Evolutionary conservation across 2,113 vertebrate genomes (phyloP), one percentile per base, ranked within the genome.

Genomic region (Scalopus aquaticus): DNA sequence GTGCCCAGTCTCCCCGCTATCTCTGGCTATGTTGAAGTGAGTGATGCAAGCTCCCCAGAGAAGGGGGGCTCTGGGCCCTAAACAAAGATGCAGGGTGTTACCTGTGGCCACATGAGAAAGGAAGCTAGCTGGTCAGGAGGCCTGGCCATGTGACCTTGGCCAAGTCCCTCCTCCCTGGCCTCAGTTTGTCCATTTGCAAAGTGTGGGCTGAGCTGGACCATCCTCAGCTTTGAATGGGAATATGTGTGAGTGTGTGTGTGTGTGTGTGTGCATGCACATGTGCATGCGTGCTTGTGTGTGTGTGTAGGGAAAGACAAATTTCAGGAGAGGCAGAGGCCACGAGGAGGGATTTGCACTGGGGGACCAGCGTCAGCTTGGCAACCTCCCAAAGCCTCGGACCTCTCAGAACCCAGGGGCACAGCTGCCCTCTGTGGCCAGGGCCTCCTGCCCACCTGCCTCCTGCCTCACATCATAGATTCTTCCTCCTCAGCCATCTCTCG

Each of bases 401-500:
- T 69, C 69, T 67, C 42, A 39, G 67, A 73, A 78, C 54, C 73
- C 73, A 39, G 49, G 17, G 70, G 80, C 19, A 17, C 1, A 0
- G 46, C 82, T 35, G 19, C 32, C 56, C 16, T 28, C 12, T 20
- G 51, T 12, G 30, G 70, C 56, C 0, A 8, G 39, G 49, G 49
- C 78, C 82, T 67, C 51, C 78, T 1, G 35, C 35, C 89, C 30
- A 0, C 30, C 46, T 0, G 0, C 42, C 30, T n/a, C 72, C 17
- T 1, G 32, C 54, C 86, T 99, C 97, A 99, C 96, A 98, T 99
- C 97, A 98, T 98, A 69, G 98, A 98, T 58, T 98, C 98, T 54
- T 98, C 98, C 8, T 98, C 98, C 73, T 98, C 98, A 6, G 98
- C 98, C 0, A 99, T 98, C 96, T 99, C 98, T 0, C 96, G 97